These are phyloP conservation scores for Morpho achilles DNA, from an alignment of 2,888 invertebrate genomes.

Conservation along the genomic window DNA sequence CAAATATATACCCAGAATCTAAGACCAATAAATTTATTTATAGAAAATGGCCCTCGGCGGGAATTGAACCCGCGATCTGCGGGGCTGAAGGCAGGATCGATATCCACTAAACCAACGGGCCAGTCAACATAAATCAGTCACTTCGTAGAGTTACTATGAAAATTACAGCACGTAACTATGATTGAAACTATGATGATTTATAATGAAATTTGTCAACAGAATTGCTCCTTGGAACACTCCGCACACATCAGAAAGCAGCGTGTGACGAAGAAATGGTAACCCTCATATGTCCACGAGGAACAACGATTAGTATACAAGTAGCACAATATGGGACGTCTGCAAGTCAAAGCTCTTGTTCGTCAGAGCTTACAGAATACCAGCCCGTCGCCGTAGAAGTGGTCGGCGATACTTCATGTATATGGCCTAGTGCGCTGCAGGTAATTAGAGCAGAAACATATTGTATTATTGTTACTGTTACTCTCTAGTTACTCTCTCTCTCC, in stretches of 20 bases:
- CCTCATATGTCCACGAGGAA: conserved; percentile 93
- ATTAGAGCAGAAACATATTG: background rate
- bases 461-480: too few relatives aligned
- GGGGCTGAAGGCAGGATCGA: too few relatives aligned
- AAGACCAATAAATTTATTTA: too few relatives aligned
- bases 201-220: conserved; percentile 76
- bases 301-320: conserved; percentile 93
- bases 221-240: conserved; percentile 92
- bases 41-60: too few relatives aligned
- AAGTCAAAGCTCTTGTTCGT: conserved; percentile 68
- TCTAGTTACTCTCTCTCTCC: too few relatives aligned
- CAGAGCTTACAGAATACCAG: conserved; percentile 71
- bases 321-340: conserved; percentile 91
- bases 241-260: conserved; percentile 93
- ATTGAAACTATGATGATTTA: too few relatives aligned
- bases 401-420: conserved; percentile 85
- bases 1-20: too few relatives aligned
- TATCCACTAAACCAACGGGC: too few relatives aligned
- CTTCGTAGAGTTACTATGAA: background rate
- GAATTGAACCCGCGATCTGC: too few relatives aligned
- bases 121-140: too few relatives aligned
- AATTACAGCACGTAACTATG: background rate
- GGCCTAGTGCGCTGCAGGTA: conserved; percentile 90
- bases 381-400: conserved; percentile 74
- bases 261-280: conserved; percentile 95